Evolutionary conservation across 2,113 vertebrate species (phyloP).

Genomic region (Peucedramus taeniatus): DNA sequence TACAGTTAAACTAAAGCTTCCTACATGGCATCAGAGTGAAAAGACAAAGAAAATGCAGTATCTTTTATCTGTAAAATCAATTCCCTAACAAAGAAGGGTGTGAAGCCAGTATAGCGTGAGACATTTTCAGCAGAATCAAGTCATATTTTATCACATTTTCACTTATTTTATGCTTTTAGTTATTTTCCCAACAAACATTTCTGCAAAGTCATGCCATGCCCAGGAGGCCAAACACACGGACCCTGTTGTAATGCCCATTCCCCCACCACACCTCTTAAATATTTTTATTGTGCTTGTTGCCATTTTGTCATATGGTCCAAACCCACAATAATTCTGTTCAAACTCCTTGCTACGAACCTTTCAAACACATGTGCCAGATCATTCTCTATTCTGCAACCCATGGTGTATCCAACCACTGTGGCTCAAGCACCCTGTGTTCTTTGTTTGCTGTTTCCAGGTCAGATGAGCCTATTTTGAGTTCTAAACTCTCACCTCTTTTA

Average conservation of each 20-base stretch:
- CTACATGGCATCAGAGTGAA: background rate
- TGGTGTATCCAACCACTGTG: rapidly evolving
- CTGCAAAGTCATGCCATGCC: background rate
- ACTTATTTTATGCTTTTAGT: background rate
- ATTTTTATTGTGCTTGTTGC: background rate
- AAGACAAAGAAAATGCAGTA: background rate
- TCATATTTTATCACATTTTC: background rate
- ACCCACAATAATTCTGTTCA: background rate
- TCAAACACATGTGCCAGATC: background rate
- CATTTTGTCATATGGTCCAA: background rate
- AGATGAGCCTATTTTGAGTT: background rate
- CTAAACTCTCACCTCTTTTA: background rate
- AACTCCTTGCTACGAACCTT: background rate
- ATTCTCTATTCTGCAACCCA: background rate
- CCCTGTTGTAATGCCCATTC: rapidly evolving
- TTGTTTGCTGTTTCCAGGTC: background rate
- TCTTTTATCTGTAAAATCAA: background rate
- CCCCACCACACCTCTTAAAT: background rate
- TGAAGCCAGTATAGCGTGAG: background rate
- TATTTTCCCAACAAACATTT: background rate
- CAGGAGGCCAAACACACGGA: background rate
- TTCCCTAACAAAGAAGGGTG: background rate
- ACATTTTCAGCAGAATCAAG: background rate
- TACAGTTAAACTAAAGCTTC: background rate
- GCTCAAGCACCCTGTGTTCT: background rate